Evolutionary conservation across 2,113 vertebrate genomes (phyloP), one percentile per base, ranked within the genome.

Genomic region (Ophthalmolycus amberensis): DNA sequence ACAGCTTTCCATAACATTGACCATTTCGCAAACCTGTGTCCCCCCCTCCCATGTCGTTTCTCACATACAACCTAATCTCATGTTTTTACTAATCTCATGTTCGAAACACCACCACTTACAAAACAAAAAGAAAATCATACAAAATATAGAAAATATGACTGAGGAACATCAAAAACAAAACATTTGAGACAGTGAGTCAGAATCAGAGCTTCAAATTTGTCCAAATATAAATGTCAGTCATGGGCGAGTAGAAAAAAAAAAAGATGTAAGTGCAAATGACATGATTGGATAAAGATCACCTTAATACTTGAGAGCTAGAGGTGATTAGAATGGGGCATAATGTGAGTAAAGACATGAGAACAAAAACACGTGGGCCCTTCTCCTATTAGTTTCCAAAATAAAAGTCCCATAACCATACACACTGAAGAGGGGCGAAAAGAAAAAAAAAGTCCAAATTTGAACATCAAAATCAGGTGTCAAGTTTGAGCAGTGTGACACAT

Each of bases 141-240:
- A 91, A 93, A 93, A 90, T 85, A 74, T 87, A 90, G 65, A 92
- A 91, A 89, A 86, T 65, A 65, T 80, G 75, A 89, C 58, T 56
- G 71, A 71, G 34, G 77, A 71, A 79, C 67, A 71, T 65, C 40
- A 65, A 87, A 78, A 89, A 90, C 52, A 67, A 87, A 75, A 75
- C 20, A 74, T 77, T 80, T 79, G 60, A 40, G 79, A 67, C 77
- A 76, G 75, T n/a, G 62, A 34, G 5, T 34, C 72, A 79, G 37
- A 84, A 82, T 91, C 82, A 91, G 87, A 89, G 80, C 84, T 83
- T 91, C 22, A 79, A 60, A 58, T 83, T 77, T 85, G 50, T 85
- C 80, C 44, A 88, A 77, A 91, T 62, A 84, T 42, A 82, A 83
- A 73, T 1, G 3, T 77, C 63, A 62, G 79, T 76, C 34, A 37